Evolutionary conservation across 2,113 vertebrate species (phyloP).

Genomic region (Trichomycterus rosablanca): DNA sequence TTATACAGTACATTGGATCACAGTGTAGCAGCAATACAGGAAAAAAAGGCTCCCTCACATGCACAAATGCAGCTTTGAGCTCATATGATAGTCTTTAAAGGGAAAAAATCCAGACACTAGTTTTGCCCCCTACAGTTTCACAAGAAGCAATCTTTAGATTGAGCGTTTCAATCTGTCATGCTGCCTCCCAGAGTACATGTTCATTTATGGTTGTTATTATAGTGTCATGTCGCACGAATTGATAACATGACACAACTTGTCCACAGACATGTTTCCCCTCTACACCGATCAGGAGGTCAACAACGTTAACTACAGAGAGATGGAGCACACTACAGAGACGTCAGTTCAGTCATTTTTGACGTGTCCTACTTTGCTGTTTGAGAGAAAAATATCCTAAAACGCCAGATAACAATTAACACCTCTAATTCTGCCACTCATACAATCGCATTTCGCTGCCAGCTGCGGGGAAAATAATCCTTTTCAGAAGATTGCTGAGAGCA

Average conservation of each 20-base stretch:
- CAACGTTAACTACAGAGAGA: constrained; percentile 57
- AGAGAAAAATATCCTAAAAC: not conserved
- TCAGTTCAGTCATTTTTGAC: constrained; percentile 33
- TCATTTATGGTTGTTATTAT: constrained; percentile 68
- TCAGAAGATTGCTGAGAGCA: not conserved
- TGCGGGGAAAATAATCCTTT: too few relatives aligned
- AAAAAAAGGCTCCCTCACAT: not conserved
- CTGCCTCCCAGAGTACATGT: constrained; percentile 53
- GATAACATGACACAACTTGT: constrained; percentile 69
- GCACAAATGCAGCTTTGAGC: not conserved
- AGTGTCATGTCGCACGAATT: constrained; percentile 66
- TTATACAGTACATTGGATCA: too few relatives aligned
- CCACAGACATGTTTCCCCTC: constrained; percentile 51
- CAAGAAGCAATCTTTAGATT: constrained; percentile 51
- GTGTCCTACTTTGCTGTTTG: constrained; percentile 22
- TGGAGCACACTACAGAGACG: constrained; percentile 46
- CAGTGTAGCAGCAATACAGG: too few relatives aligned
- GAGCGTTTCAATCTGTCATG: constrained; percentile 60
- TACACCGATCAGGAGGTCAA: constrained; percentile 63
- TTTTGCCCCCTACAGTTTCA: constrained; percentile 36
- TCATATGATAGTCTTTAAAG: constrained; percentile 21
- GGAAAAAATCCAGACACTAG: constrained; percentile 12
- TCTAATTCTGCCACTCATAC: constrained; percentile 10
- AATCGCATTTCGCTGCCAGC: not conserved
- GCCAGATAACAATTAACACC: constrained; percentile 21